These are phyloP conservation scores for Nebria salina DNA, from an alignment of 2,888 invertebrate species.

Conservation along the genomic window DNA sequence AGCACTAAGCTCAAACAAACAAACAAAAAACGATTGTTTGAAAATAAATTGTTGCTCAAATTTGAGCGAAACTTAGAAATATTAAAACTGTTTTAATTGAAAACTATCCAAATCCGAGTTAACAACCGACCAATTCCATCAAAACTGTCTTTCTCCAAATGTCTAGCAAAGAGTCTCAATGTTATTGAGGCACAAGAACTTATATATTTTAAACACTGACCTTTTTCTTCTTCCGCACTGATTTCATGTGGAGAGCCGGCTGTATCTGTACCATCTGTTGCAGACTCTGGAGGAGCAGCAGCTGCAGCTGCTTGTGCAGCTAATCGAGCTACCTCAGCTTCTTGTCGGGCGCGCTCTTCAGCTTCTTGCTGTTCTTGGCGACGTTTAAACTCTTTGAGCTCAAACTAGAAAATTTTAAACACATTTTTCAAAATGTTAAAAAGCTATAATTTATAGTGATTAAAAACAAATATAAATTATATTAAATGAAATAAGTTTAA, in stretches of 20 bases:
- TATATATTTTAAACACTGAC: slow-evolving; percentile 56
- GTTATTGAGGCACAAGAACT: not conserved
- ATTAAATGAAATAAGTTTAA: slow-evolving; percentile 23
- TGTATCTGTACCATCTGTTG: slow-evolving; percentile 60
- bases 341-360: slow-evolving; percentile 70
- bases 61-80: not conserved
- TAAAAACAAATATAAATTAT: slow-evolving; percentile 9
- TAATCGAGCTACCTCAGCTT: slow-evolving; percentile 73
- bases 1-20: not conserved
- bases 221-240: slow-evolving; percentile 68
- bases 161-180: not conserved
- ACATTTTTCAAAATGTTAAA: not conserved
- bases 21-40: not conserved
- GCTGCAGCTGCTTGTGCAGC: slow-evolving; percentile 68
- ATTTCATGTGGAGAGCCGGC: slow-evolving; percentile 61
- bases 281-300: slow-evolving; percentile 62
- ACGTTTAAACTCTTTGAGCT: slow-evolving; percentile 94
- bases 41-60: no score
- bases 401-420: slow-evolving; percentile 74
- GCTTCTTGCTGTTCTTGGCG: slow-evolving; percentile 77
- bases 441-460: not conserved
- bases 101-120: slow-evolving; percentile 21
- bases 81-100: not conserved
- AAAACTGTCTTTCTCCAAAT: not conserved
- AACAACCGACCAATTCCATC: slow-evolving; percentile 9